A percentile compares a stretch with the other conserved stretches of the same genome.
These are phyloP conservation scores for Scaptomyza tumidula DNA, from an alignment of 2,888 invertebrate genomes.

Conservation along the genomic window DNA sequence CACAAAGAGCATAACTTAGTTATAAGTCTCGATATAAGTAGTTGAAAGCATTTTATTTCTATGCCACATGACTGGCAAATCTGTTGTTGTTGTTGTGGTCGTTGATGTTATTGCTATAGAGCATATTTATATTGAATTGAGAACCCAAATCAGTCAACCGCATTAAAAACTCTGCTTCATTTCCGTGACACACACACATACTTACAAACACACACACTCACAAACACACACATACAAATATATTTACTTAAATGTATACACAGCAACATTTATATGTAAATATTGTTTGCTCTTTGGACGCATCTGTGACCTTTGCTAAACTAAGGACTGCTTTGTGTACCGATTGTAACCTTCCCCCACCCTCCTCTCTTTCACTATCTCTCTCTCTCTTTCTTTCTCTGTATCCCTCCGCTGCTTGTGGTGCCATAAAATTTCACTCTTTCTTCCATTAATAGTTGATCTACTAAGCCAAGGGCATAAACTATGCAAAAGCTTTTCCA, in stretches of 20 bases:
- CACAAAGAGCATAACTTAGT: constrained; percentile 26
- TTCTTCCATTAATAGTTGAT: constrained; percentile 76
- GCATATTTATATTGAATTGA: constrained; percentile 50
- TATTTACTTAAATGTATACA: background rate
- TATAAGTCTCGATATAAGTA: constrained; percentile 22
- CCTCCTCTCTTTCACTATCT: background rate
- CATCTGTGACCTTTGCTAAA: constrained; percentile 52
- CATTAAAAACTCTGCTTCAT: constrained; percentile 60
- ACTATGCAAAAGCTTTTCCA: constrained; percentile 75
- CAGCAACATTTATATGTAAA: constrained; percentile 52
- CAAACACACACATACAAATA: constrained; percentile 3
- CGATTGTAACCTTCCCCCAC: constrained; percentile 13
- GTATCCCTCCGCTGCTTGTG: constrained; percentile 1
- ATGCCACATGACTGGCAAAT: constrained; percentile 6
- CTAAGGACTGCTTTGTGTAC: constrained; percentile 50
- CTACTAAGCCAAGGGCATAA: constrained; percentile 73
- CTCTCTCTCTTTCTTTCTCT: background rate
- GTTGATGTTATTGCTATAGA: background rate
- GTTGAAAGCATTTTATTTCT: constrained; percentile 7
- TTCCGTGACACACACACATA: constrained; percentile 41
- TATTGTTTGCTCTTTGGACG: constrained; percentile 54
- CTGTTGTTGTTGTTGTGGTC: constrained; percentile 18
- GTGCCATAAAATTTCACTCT: constrained; percentile 58
- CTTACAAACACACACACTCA: constrained; percentile 7
- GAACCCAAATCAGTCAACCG: constrained; percentile 57